Evolutionary conservation across 2,113 vertebrate genomes (phyloP).

Genomic region (Ceyx cyanopectus): DNA sequence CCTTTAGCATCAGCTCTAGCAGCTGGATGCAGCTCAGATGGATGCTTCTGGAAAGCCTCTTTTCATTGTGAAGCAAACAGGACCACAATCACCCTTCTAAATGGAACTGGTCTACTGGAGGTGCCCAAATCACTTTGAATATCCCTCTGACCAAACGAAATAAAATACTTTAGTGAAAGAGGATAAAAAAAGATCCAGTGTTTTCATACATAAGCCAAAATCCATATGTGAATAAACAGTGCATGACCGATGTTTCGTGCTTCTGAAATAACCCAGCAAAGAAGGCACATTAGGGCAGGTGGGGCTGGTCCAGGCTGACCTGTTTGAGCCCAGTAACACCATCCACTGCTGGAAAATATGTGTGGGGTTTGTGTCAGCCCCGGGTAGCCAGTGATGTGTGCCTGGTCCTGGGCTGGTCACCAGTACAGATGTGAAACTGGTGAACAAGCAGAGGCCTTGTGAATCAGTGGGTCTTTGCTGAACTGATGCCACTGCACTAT

Average conservation of each 20-base stretch:
- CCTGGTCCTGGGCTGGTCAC: fast-evolving
- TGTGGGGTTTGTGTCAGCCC: neutral
- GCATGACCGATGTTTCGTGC: fast-evolving
- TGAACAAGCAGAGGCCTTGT: fast-evolving
- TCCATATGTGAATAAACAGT: neutral
- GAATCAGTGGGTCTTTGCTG: neutral
- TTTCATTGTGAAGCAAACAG: neutral
- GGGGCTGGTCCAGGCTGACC: fast-evolving
- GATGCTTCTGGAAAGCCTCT: neutral
- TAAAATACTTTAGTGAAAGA: neutral
- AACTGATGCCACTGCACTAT: too few species aligned
- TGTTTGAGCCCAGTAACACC: neutral
- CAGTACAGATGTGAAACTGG: neutral
- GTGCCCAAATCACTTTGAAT: neutral
- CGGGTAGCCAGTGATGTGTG: neutral
- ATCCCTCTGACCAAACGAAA: neutral
- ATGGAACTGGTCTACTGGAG: neutral
- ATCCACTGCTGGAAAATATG: neutral
- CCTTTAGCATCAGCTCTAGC: neutral
- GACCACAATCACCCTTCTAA: neutral
- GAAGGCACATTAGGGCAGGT: neutral
- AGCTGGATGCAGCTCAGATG: fast-evolving
- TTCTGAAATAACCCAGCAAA: fast-evolving
- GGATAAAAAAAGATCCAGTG: neutral
- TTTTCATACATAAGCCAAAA: neutral